These are phyloP conservation scores for Zaprionus africanus DNA, from an alignment of 1,140 invertebrate species.

Conservation along the genomic window DNA sequence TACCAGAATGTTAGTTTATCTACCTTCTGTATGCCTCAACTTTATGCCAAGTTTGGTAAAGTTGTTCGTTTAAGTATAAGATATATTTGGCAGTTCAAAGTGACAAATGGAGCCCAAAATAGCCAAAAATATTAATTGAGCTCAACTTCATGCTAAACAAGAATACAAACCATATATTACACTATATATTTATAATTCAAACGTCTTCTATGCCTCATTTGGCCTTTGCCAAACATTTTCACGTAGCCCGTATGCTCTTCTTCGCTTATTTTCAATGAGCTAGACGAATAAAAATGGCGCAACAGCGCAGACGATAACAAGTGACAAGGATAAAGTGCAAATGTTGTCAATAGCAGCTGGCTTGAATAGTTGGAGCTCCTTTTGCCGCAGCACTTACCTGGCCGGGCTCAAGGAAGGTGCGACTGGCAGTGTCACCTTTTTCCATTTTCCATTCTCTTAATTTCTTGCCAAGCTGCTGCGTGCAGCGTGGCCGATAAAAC, in stretches of 20 bases:
- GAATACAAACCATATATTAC: too few species aligned
- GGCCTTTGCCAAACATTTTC: too few species aligned
- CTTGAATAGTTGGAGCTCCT: constrained; percentile 43
- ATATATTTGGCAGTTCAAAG: neutral
- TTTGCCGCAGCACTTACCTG: constrained; percentile 20
- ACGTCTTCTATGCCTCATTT: neutral
- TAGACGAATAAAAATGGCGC: constrained; percentile 27
- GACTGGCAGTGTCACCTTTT: constrained; percentile 2
- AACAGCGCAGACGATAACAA: constrained; percentile 71
- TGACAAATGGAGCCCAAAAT: neutral
- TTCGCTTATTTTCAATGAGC: neutral
- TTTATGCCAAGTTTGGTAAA: neutral
- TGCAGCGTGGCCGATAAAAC: constrained; percentile 61
- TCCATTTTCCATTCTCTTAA: constrained; percentile 48
- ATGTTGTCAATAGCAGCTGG: constrained; percentile 57
- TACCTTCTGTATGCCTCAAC: too few species aligned
- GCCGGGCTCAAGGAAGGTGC: neutral
- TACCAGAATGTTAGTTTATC: too few species aligned
- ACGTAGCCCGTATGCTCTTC: neutral
- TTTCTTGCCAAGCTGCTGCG: constrained; percentile 65
- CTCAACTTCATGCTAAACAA: too few species aligned
- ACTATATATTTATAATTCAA: too few species aligned
- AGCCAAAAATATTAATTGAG: too few species aligned
- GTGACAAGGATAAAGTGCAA: constrained; percentile 79
- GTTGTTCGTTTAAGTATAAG: neutral